Evolutionary conservation across 2,113 vertebrate species (phyloP).

Genomic region (Pyxicephalus adspersus): DNA sequence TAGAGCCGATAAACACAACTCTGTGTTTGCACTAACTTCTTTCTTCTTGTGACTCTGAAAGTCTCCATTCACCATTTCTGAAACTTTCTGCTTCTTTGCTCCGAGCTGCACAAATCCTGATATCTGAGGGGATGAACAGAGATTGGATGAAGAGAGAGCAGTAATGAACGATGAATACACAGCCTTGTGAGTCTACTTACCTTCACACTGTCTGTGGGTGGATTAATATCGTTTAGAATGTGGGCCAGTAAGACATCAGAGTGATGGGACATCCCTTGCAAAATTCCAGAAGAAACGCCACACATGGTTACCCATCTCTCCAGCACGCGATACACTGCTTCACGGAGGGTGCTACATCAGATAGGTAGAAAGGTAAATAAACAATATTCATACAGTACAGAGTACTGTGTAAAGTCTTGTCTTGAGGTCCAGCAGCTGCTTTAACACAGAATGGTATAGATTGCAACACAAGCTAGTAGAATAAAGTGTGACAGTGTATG

Average conservation of each 20-base stretch:
- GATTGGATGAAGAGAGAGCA: neutral
- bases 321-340: conserved; percentile 75
- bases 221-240: conserved; percentile 79
- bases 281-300: conserved; percentile 74
- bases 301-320: conserved; percentile 83
- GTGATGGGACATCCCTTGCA: conserved; percentile 79
- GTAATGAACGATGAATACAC: neutral
- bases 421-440: too few species aligned
- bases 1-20: conserved; percentile 80
- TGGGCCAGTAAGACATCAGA: conserved; percentile 77
- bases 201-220: conserved; percentile 76
- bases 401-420: neutral
- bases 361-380: neutral
- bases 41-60: conserved; percentile 75
- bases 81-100: conserved; percentile 68
- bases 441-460: too few species aligned
- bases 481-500: too few species aligned
- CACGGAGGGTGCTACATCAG: conserved; percentile 66
- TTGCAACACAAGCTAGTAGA: too few species aligned
- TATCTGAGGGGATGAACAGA: conserved; percentile 39
- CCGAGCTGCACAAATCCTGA: conserved; percentile 64
- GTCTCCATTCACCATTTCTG: conserved; percentile 55
- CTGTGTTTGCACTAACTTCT: conserved; percentile 80
- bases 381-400: too few species aligned
- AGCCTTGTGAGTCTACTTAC: conserved; percentile 60